phyloP scores from a whole-genome alignment of 2,113 vertebrate species.

The Polypterus senegalus region DNA sequence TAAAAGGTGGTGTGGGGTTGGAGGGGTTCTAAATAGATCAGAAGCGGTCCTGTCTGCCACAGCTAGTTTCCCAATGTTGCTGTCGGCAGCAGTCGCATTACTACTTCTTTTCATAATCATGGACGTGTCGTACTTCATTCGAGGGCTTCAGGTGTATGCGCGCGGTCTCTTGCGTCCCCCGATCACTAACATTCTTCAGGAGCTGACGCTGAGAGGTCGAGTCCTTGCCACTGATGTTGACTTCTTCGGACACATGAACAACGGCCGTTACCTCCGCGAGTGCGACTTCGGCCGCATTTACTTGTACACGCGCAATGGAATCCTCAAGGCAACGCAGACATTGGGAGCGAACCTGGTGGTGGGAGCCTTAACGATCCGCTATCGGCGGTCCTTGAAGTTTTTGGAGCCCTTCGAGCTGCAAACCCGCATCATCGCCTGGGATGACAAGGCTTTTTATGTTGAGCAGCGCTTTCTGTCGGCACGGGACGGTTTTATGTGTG shows the following conservation, averaged over 20 bases:
- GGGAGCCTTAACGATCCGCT: slow-evolving; percentile 66
- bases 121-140: slow-evolving; percentile 65
- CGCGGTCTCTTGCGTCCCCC: slow-evolving; percentile 49
- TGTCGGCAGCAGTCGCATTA: slow-evolving; percentile 35
- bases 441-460: slow-evolving; percentile 67
- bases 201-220: slow-evolving; percentile 49
- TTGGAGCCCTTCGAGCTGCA: slow-evolving; percentile 61
- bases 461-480: slow-evolving; percentile 70
- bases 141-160: slow-evolving; percentile 46
- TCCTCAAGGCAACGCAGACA: slow-evolving; percentile 51
- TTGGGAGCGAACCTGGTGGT: slow-evolving; percentile 57
- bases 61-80: slow-evolving; percentile 30
- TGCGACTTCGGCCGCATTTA: slow-evolving; percentile 73
- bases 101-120: slow-evolving; percentile 53
- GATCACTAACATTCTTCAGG: slow-evolving; percentile 56
- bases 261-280: slow-evolving; percentile 75
- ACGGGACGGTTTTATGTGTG: slow-evolving; percentile 62
- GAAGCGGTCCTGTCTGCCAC: not conserved
- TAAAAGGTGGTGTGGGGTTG: too few species aligned
- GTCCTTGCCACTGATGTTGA: slow-evolving; percentile 75
- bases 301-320: slow-evolving; percentile 60
- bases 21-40: slow-evolving; percentile 7
- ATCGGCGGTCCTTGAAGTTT: slow-evolving; percentile 60
- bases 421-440: slow-evolving; percentile 67
- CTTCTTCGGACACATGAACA: slow-evolving; percentile 82